Evolutionary conservation across 1,140 invertebrate species (phyloP), one percentile per base, ranked within the genome.

Genomic region (Euura saliciscinereae): DNA sequence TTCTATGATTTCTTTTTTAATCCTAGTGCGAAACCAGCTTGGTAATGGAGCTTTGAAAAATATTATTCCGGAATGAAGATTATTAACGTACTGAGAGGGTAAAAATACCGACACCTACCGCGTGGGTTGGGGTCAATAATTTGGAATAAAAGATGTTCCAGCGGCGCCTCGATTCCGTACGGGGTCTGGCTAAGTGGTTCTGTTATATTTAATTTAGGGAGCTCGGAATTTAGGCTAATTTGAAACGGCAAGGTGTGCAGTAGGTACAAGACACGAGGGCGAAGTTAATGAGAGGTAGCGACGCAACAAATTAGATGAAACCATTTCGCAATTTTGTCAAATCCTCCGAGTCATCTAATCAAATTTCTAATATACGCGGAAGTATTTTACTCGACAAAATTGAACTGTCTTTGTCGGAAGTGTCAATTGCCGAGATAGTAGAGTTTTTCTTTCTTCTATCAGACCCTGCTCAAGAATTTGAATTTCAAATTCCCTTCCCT

Each of bases 231-330:
- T 59, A 8, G 51, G 3, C 8, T 59, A 59, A 59, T 59, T 59
- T 59, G 51, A 4, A 59, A 28, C 28, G 28, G 28, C 28, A 28
- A 59, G 13, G 51, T 8, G 51, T 59, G 13, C 13, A 59, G 3
- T 11, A 8, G 51, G 51, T n/a, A 8, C 51, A 28, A 3, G 6
- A n/a, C 13, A n/a, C 28, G 51, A 59, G 51, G 51, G 51, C 13
- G 6, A 59, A 6, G 51, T 59, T 59, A 59, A 59, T 59, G 51
- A 59, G 51, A 59, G 51, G 51, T 59, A 59, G 51, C 51, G 51
- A 59, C 8, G 51, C 51, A 59, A 59, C 51, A 59, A 59, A 59
- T 59, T 59, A 59, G 51, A 59, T 59, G 51, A 59, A 59, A 59
- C 51, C 51, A 4, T 59, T 59, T 59, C 13, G 51, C 51, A 59